Base-by-base conservation (phyloP, 2,888 invertebrate species). In the Sphinx pinastri region DNA sequence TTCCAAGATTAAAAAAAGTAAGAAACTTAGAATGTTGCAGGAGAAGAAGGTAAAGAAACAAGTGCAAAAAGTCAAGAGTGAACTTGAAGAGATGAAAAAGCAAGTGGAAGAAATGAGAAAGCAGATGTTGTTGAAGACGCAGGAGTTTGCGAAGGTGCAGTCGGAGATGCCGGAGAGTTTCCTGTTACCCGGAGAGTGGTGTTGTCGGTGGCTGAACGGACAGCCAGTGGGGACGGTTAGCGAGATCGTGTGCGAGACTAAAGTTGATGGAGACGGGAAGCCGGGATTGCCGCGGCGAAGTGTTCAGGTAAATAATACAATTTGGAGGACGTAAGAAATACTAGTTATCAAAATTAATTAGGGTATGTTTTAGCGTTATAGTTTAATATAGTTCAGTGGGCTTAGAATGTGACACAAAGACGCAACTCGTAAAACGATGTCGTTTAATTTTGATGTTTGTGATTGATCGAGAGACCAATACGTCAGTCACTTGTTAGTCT, bases 121-220 rank as follows among this genome's bases (percentile, higher is more conserved):
- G 72, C 85, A 90, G 75, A 91, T 93, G 84, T 55, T 86, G 74
- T 68, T 81, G 72, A 88, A 87, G 77, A 83, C 84, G 7, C 68
- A 71, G 25, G 68, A 71, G 68, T n/a, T 71, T n/a, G 14, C 68
- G 63, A 68, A 57, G 16, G 57, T 14, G 0, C 59, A 52, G n/a
- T 75, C 73, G 13, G 83, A 82, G 74, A 79, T 90, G 83, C 86
- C 88, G 6, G 89, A 88, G 73, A 87, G 83, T 54, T 86, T 84
- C 74, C 76, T 92, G 69, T 69, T 88, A 77, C 88, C 91, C n/a
- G 95, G 95, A 1, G 95, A 95, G 83, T 96, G 96, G 96, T 95
- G 95, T 74, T 96, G 95, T 77, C 95, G 94, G 75, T 97, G 96
- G 96, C 92, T 95, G n/a, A 95, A 96, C 76, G 96, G 96, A 51